A percentile compares a stretch with the other conserved stretches of the same genome.
Evolutionary conservation across 2,888 invertebrate genomes (phyloP).

Genomic region (Ormia ochracea): DNA sequence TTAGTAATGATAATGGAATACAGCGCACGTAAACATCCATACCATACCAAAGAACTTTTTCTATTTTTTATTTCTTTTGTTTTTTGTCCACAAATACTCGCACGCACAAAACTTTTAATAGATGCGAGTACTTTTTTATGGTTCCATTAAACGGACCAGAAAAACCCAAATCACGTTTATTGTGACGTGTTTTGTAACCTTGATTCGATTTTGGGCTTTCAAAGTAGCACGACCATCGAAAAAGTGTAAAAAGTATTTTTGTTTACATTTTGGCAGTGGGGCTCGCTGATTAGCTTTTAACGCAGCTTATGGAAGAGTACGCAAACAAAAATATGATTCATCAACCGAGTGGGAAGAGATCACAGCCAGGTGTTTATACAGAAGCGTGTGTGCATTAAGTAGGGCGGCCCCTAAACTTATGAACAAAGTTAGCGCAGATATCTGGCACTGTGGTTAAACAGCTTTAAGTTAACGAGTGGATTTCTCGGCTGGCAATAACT

Average conservation of each 20-base stretch:
- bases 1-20: background rate
- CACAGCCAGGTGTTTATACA: background rate
- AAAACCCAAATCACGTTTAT: conserved; percentile 53
- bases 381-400: background rate
- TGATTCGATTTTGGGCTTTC: conserved; percentile 1
- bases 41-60: no score
- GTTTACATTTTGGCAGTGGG: conserved; percentile 28
- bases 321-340: conserved; percentile 26
- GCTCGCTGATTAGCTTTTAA: conserved; percentile 4
- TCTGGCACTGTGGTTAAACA: no score
- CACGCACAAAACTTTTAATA: background rate
- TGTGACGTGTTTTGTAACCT: conserved; percentile 53
- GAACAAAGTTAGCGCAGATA: no score
- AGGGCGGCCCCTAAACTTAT: no score
- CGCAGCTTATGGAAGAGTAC: background rate
- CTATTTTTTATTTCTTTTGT: no score
- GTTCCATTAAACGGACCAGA: background rate
- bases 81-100: background rate
- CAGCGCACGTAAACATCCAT: background rate
- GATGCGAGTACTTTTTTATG: background rate
- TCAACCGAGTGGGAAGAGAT: conserved; percentile 42
- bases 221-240: background rate
- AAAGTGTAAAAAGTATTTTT: conserved; percentile 13
- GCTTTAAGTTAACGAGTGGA: no score
- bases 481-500: no score